phyloP scores from a whole-genome alignment of 2,888 invertebrate species.

The Nomada lathburiana region DNA sequence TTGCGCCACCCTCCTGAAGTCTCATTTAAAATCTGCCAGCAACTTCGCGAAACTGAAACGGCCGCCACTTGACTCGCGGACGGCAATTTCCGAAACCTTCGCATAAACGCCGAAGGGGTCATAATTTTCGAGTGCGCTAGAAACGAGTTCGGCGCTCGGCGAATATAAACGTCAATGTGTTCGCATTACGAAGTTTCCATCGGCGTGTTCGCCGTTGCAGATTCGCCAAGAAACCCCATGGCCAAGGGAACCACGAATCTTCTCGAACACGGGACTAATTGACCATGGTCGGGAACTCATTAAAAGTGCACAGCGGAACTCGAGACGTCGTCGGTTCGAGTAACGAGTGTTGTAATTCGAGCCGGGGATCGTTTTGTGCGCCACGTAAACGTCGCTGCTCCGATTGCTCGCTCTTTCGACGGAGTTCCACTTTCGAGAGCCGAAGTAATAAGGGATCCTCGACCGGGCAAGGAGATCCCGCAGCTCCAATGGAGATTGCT shows the following conservation, averaged over 20 bases:
- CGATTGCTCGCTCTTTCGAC: conserved; percentile 28
- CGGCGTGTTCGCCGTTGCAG: not conserved
- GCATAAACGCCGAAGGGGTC: conserved; percentile 27
- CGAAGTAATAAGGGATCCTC: conserved; percentile 37
- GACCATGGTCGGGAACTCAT: conserved; percentile 78
- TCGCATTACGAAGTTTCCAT: not conserved
- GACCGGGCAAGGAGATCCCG: not conserved
- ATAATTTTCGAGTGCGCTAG: not conserved
- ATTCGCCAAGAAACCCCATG: conserved; percentile 11
- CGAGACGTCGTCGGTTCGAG: conserved; percentile 72
- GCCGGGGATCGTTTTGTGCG: conserved; percentile 63
- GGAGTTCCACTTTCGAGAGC: conserved; percentile 50
- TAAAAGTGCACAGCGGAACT: conserved; percentile 76
- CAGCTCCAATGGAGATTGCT: conserved; percentile 8
- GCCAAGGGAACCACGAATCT: conserved; percentile 38
- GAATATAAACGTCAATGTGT: conserved; percentile 28
- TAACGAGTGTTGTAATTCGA: conserved; percentile 78
- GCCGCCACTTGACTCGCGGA: not conserved
- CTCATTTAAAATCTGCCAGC: conserved; percentile 16
- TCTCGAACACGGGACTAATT: conserved; percentile 72
- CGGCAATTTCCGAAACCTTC: conserved; percentile 43
- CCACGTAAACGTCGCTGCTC: conserved; percentile 54
- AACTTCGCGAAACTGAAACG: conserved; percentile 42
- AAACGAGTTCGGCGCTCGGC: conserved; percentile 13
- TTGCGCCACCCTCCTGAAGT: not conserved